phyloP scores from a whole-genome alignment of 2,888 invertebrate species.

The Drepanosiphum platanoidis region DNA sequence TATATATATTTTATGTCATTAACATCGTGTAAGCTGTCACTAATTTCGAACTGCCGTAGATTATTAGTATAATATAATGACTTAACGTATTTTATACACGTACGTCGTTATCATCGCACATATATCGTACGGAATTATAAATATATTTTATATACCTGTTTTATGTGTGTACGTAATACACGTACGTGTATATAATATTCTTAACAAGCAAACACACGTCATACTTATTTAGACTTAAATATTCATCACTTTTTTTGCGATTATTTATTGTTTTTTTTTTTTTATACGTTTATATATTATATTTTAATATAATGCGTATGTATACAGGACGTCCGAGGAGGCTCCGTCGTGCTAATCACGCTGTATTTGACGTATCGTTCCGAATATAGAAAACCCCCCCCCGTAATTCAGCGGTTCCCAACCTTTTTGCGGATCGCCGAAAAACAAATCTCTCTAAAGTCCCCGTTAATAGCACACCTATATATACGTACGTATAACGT shows the following conservation, averaged over 20 bases:
- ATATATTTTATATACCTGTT: neutral
- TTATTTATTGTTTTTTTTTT: conserved; percentile 20
- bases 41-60: conserved; percentile 58
- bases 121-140: neutral
- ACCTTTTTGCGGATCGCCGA: too few relatives aligned
- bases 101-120: neutral
- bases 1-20: too few relatives aligned
- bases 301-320: too few relatives aligned
- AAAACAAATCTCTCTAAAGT: neutral
- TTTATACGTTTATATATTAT: conserved; percentile 12
- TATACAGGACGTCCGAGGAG: neutral
- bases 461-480: too few relatives aligned
- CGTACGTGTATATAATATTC: conserved; percentile 17
- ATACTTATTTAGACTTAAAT: conserved; percentile 36
- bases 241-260: conserved; percentile 9
- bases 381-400: too few relatives aligned
- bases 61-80: conserved; percentile 36
- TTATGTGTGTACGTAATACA: neutral
- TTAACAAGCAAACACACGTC: conserved; percentile 48
- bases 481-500: too few relatives aligned
- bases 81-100: conserved; percentile 26
- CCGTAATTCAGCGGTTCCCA: too few relatives aligned
- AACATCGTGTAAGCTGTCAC: conserved; percentile 53
- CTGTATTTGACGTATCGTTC: too few relatives aligned
- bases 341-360: too few relatives aligned